Evolutionary conservation across 2,797 vertebrate genomes (phyloP), one percentile per base, ranked within the genome.

Genomic region (Coregonus suidteri): DNA sequence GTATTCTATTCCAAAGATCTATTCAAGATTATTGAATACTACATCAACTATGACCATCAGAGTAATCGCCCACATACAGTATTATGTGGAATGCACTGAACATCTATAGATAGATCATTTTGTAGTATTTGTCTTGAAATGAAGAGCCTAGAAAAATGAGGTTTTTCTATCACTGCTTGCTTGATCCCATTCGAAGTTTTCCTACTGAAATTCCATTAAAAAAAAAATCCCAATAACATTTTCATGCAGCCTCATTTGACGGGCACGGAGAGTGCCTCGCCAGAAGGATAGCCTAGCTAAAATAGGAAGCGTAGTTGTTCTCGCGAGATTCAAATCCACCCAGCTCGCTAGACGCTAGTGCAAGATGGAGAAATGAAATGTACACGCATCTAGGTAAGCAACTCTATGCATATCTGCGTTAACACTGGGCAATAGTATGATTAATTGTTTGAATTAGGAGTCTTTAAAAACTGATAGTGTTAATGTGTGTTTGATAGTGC

Each of bases 331-430:
- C 35, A 15, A 78, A 76, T 88, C 90, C 88, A 89, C 91, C 79
- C 81, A 91, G 83, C 72, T 86, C 88, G 89, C 91, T 88, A 93
- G 91, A 85, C 88, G 89, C 91, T 88, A 93, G 91, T 92, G 91
- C 93, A 95, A 95, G 90, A 95, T 95, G 95, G 95, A 93, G 95
- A 95, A 94, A 91, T 90, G 88, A 91, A 90, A 93, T 87, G 92
- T 93, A 92, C 91, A 90, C 91, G 91, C 92, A 93, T 90, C 88
- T 83, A 91, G 95, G 95, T 95, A 93, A 92, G 93, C 89, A 80
- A 74, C 88, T 86, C 86, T 56, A 82, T 81, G 85, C 67, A 71
- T 84, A 86, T 78, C 65, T 51, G n/a, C 67, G 20, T 20, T 25
- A 78, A 69, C 65, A 71, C 67, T 34, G 62, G 51, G 66, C 31